Percentiles rank a stretch among this genome's conserved stretches.
These are phyloP conservation scores for Bellardia pandia DNA, from an alignment of 2,888 invertebrate species.

Conservation along the genomic window DNA sequence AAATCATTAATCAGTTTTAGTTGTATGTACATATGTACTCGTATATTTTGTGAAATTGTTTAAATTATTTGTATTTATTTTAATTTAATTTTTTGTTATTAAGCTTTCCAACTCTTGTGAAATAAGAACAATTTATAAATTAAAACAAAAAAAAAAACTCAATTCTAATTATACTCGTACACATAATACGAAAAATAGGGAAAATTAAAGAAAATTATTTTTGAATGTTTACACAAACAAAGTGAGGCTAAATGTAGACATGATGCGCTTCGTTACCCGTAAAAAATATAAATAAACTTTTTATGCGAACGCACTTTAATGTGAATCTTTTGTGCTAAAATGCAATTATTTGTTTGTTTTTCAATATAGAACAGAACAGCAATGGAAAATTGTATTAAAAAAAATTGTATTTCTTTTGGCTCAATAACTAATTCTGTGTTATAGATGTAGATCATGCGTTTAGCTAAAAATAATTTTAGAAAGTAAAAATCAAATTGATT, in stretches of 20 bases:
- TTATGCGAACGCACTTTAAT: slow-evolving; percentile 38
- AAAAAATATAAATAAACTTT: slow-evolving; percentile 51
- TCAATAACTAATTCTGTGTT: too few relatives aligned
- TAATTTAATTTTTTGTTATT: neutral
- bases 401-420: too few relatives aligned
- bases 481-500: too few relatives aligned
- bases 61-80: slow-evolving; percentile 7
- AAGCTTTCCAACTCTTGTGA: slow-evolving; percentile 21
- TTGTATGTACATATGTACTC: neutral
- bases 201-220: slow-evolving; percentile 19
- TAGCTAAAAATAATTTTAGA: too few relatives aligned
- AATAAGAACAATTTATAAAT: slow-evolving; percentile 15
- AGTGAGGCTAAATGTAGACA: slow-evolving; percentile 47
- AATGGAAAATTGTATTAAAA: neutral
- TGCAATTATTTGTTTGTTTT: neutral
- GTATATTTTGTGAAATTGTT: neutral
- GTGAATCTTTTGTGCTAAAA: neutral
- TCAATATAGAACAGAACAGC: neutral
- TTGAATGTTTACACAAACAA: slow-evolving; percentile 19
- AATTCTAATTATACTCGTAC: slow-evolving; percentile 6
- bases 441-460: too few relatives aligned
- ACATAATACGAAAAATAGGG: neutral
- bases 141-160: neutral
- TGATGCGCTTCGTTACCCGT: slow-evolving; percentile 58
- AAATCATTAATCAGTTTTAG: slow-evolving; percentile 33